phyloP scores from a whole-genome alignment of 2,113 vertebrate species.

The Neodon shergylaensis region DNA sequence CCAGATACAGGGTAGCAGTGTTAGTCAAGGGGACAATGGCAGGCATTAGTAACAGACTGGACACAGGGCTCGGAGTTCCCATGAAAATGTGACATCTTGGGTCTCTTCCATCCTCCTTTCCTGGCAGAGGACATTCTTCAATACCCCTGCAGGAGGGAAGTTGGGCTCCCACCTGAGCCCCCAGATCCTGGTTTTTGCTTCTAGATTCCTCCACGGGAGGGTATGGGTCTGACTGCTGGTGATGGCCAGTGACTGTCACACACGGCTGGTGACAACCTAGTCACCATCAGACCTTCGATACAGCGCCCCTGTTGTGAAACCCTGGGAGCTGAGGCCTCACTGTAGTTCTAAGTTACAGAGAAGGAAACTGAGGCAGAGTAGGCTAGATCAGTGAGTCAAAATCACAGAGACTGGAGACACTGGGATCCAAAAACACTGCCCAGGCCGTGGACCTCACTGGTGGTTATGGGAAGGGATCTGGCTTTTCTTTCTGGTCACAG shows the following conservation, averaged over 20 bases:
- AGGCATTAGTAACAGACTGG: background rate
- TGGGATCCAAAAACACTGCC: background rate
- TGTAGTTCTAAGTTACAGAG: constrained; percentile 17
- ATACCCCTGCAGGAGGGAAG: background rate
- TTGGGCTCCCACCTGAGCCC: no score
- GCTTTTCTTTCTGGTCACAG: background rate
- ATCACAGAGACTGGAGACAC: background rate
- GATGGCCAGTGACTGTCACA: background rate
- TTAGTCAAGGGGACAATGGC: background rate
- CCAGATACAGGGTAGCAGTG: no score
- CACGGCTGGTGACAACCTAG: background rate
- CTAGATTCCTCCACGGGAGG: background rate
- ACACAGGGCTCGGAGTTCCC: background rate
- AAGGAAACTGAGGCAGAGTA: background rate
- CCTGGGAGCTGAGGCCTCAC: background rate
- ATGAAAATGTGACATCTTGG: background rate
- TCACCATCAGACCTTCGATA: background rate
- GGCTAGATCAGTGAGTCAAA: background rate
- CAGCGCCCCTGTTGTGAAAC: background rate
- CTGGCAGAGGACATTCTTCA: background rate
- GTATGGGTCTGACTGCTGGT: background rate
- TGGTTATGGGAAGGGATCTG: background rate
- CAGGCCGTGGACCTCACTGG: background rate
- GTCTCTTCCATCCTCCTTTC: background rate
- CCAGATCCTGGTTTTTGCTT: background rate